Evolutionary conservation across 2,888 invertebrate genomes (phyloP).

Genomic region (Spisula subtruncata): DNA sequence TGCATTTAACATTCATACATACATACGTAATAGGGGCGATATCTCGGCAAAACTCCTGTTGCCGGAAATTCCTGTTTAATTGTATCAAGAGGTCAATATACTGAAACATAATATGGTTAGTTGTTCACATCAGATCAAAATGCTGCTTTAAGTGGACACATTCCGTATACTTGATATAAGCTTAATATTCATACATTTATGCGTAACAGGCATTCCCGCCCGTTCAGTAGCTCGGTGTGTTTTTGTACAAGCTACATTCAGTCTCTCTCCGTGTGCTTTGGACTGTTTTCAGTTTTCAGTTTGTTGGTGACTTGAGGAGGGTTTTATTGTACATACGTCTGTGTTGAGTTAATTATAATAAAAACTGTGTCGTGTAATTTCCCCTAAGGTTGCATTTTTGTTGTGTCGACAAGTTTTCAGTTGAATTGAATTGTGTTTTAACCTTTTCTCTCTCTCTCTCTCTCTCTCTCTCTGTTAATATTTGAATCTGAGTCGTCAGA

Average conservation of each 20-base stretch:
- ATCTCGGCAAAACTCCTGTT: neutral
- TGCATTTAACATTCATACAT: too few relatives aligned
- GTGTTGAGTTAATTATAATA: neutral
- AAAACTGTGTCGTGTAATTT: neutral
- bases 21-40: neutral
- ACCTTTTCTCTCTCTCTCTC: neutral
- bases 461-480: neutral
- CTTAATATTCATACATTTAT: neutral
- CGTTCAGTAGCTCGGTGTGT: neutral
- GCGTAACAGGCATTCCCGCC: neutral
- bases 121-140: neutral
- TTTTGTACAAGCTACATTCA: neutral
- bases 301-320: neutral
- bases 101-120: neutral
- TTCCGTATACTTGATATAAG: neutral
- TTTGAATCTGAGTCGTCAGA: neutral
- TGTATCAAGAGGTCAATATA: neutral
- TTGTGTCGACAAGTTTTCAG: neutral
- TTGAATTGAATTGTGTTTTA: neutral
- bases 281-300: neutral
- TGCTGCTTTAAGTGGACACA: neutral
- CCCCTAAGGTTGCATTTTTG: slow-evolving; percentile 9
- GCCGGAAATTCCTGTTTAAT: slow-evolving; percentile 5
- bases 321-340: neutral
- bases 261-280: neutral